A percentile compares a stretch with the other conserved stretches of the same genome.
Evolutionary conservation across 2,888 invertebrate genomes (phyloP).

Genomic region (Apoda limacodes): DNA sequence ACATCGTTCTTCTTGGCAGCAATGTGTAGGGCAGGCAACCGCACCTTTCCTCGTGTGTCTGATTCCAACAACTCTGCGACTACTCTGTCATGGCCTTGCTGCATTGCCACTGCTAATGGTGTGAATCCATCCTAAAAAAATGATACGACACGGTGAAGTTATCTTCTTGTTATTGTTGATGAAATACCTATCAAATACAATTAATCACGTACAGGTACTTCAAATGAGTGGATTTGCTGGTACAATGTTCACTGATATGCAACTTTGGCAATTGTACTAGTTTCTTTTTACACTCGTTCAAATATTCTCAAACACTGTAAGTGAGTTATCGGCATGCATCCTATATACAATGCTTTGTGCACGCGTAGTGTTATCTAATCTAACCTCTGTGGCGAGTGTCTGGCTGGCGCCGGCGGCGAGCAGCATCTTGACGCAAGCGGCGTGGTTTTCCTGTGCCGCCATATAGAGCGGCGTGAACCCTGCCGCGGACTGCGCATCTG

Average conservation of each 20-base stretch:
- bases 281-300: too few relatives aligned
- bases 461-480: slow-evolving; percentile 99
- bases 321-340: too few relatives aligned
- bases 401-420: slow-evolving; percentile 95
- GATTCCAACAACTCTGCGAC: slow-evolving; percentile 96
- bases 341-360: too few relatives aligned
- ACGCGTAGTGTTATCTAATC: too few relatives aligned
- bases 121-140: slow-evolving; percentile 97
- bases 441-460: slow-evolving; percentile 98
- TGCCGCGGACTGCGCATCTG: slow-evolving; percentile 96
- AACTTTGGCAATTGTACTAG: too few relatives aligned
- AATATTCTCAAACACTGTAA: too few relatives aligned
- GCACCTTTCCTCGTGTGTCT: slow-evolving; percentile 95
- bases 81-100: slow-evolving; percentile 97
- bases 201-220: too few relatives aligned
- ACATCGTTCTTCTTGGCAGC: slow-evolving; percentile 99
- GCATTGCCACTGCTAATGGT: slow-evolving; percentile 98
- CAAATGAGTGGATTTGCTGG: too few relatives aligned
- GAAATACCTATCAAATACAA: too few relatives aligned
- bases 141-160: too few relatives aligned
- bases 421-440: slow-evolving; percentile 90
- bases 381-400: slow-evolving; percentile 96
- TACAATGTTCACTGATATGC: too few relatives aligned
- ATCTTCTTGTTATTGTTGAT: too few relatives aligned
- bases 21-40: slow-evolving; percentile 96